A percentile compares a stretch with the other conserved stretches of the same genome.
phyloP scores from a whole-genome alignment of 1,140 invertebrate genomes.

The Habropoda laboriosa region DNA sequence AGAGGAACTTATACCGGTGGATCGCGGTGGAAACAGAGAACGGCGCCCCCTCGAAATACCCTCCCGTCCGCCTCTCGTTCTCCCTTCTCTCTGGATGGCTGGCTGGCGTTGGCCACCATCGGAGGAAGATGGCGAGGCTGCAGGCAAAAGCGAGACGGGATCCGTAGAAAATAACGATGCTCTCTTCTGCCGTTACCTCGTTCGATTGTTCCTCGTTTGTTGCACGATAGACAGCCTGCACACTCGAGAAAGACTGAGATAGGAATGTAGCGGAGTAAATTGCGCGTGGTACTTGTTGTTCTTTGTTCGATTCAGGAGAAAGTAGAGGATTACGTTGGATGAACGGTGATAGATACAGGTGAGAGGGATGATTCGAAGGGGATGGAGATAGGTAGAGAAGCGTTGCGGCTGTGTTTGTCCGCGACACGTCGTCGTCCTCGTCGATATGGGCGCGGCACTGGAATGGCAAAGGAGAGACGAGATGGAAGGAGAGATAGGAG shows the following conservation, averaged over 20 bases:
- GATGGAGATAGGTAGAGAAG: neutral
- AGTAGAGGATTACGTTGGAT: neutral
- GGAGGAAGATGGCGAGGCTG: slow-evolving; percentile 61
- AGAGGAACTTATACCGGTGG: neutral
- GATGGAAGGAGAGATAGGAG: neutral
- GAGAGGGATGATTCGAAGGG: neutral
- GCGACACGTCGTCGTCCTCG: slow-evolving; percentile 20
- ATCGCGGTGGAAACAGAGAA: neutral
- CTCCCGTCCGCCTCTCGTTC: slow-evolving; percentile 43
- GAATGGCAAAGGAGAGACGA: slow-evolving; percentile 10
- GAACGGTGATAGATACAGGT: neutral
- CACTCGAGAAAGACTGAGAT: neutral
- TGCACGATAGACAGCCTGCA: neutral
- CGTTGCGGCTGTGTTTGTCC: neutral
- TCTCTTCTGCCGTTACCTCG: neutral
- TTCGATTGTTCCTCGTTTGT: neutral
- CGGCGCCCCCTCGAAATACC: slow-evolving; percentile 35
- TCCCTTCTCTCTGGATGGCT: slow-evolving; percentile 33
- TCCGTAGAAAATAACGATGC: slow-evolving; percentile 19
- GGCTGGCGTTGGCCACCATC: slow-evolving; percentile 37
- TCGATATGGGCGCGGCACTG: slow-evolving; percentile 57
- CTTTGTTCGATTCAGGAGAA: too few relatives aligned
- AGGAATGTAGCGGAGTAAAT: neutral
- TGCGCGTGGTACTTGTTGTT: neutral
- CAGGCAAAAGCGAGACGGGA: slow-evolving; percentile 35